A percentile compares a stretch with the other conserved stretches of the same genome.
phyloP scores from a whole-genome alignment of 2,113 vertebrate genomes.

The Poeciliopsis occidentalis region DNA sequence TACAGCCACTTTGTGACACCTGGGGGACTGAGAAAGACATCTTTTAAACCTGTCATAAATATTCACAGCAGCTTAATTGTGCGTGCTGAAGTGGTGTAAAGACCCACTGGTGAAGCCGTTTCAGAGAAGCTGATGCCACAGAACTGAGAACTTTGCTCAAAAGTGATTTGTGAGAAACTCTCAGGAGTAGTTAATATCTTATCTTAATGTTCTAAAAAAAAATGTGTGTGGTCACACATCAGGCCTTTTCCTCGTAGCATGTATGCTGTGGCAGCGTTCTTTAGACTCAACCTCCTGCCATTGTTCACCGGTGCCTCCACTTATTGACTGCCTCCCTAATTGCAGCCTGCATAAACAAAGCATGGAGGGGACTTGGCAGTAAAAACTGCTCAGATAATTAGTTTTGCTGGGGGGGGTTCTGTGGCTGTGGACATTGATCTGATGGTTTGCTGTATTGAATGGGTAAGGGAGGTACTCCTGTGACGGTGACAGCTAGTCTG shows the following conservation, averaged over 20 bases:
- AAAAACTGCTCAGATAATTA: constrained; percentile 81
- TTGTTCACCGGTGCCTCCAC: constrained; percentile 73
- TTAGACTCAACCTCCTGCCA: constrained; percentile 46
- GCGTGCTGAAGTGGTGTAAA: constrained; percentile 76
- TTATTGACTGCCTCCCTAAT: constrained; percentile 88
- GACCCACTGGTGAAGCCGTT: constrained; percentile 65
- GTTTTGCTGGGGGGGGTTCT: constrained; percentile 70
- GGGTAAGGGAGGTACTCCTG: constrained; percentile 48
- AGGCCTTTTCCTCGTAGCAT: not conserved
- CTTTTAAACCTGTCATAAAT: constrained; percentile 79
- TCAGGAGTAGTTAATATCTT: constrained; percentile 41
- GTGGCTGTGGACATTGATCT: constrained; percentile 75
- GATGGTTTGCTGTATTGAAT: constrained; percentile 70
- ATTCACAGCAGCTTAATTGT: constrained; percentile 82
- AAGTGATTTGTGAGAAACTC: constrained; percentile 54
- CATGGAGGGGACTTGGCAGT: constrained; percentile 57
- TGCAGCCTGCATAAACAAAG: constrained; percentile 83
- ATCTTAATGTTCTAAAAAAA: constrained; percentile 11
- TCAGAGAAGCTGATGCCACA: constrained; percentile 58
- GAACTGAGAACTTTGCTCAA: constrained; percentile 31
- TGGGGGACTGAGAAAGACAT: constrained; percentile 73
- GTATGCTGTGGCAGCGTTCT: constrained; percentile 16
- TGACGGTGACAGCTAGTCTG: constrained; percentile 74
- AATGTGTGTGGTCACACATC: constrained; percentile 23
- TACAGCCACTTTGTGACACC: constrained; percentile 82